Conservation (phyloP, 1,140 invertebrate species). For the Orchesella cincta region DNA sequence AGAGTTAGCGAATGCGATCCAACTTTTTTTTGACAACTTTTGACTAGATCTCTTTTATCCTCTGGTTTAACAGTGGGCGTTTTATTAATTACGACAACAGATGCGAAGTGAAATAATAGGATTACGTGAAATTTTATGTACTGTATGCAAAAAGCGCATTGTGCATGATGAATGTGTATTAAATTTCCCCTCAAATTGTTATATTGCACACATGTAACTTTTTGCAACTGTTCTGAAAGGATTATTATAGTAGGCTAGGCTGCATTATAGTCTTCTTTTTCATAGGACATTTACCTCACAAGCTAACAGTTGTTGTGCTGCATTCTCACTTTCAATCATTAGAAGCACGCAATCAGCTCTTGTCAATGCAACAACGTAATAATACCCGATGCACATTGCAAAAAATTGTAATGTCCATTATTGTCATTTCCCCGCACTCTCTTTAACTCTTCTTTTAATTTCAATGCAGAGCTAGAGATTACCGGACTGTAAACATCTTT, state of each 20-base stretch:
- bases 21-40: background rate
- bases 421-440: too few relatives aligned
- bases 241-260: too few relatives aligned
- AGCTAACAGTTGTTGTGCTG: too few relatives aligned
- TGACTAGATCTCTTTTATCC: too few relatives aligned
- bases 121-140: background rate
- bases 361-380: too few relatives aligned
- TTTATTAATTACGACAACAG: too few relatives aligned
- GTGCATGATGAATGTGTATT: background rate
- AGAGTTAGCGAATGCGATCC: background rate
- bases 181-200: background rate
- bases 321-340: too few relatives aligned
- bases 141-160: background rate
- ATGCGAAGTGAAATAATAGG: too few relatives aligned
- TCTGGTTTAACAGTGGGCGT: too few relatives aligned
- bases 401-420: too few relatives aligned
- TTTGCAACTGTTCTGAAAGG: background rate
- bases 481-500: constrained; percentile 1
- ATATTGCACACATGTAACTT: background rate
- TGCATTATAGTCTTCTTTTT: background rate
- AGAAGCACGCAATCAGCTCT: too few relatives aligned
- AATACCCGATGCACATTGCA: too few relatives aligned
- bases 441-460: background rate
- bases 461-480: background rate
- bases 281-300: background rate